Evolutionary conservation across 2,888 invertebrate species (phyloP).

Genomic region (Marronus borbonicus): DNA sequence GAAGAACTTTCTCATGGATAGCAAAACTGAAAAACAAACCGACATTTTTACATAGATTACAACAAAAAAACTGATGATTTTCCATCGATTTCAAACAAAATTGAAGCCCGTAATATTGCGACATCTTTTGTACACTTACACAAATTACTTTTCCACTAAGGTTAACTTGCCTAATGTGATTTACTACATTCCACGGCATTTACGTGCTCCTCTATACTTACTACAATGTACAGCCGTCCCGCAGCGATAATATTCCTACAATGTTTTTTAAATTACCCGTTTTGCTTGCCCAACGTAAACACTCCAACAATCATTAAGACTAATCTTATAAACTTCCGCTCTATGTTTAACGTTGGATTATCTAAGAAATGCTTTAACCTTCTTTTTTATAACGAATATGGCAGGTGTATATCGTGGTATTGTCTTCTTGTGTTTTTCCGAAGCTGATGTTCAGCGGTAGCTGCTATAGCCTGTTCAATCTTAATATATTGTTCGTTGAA

Average conservation of each 20-base stretch:
- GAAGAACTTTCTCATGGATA: too few species aligned
- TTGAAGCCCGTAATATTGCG: too few species aligned
- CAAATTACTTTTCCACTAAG: too few species aligned
- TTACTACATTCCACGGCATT: not conserved
- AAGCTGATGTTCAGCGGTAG: too few species aligned
- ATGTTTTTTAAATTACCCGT: conserved; percentile 12
- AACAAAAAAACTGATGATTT: too few species aligned
- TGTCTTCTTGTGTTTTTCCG: not conserved
- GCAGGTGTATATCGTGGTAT: not conserved
- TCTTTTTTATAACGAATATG: conserved; percentile 5
- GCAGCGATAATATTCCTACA: conserved; percentile 4
- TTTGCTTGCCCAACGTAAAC: conserved; percentile 11
- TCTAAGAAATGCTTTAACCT: not conserved
- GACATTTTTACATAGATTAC: too few species aligned
- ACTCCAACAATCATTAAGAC: conserved; percentile 6
- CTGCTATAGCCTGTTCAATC: too few species aligned
- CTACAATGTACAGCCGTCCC: not conserved
- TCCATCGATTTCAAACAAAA: too few species aligned
- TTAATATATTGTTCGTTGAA: too few species aligned
- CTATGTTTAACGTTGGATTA: conserved; percentile 2
- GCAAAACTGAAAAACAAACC: too few species aligned
- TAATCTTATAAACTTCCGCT: conserved; percentile 13
- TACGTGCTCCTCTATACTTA: not conserved
- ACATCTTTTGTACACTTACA: too few species aligned
- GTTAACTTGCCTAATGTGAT: not conserved